Evolutionary conservation across 2,888 invertebrate species (phyloP).

Genomic region (Caenorhabditis becei): DNA sequence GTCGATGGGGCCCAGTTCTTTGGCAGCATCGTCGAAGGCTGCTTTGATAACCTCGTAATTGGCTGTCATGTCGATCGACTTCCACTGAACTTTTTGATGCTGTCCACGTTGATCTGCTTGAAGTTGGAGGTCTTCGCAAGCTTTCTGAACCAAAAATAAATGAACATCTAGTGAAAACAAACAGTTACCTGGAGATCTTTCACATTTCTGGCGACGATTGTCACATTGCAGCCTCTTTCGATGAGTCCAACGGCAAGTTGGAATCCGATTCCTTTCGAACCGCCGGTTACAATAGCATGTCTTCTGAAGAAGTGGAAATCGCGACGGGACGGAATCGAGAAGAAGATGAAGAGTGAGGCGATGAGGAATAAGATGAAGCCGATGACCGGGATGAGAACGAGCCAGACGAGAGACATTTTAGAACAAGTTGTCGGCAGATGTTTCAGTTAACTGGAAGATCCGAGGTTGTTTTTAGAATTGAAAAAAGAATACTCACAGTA

Average conservation of each 20-base stretch:
- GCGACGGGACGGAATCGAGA: slow-evolving; percentile 71
- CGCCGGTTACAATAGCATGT: slow-evolving; percentile 79
- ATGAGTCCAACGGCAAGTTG: slow-evolving; percentile 76
- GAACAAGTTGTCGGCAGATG: slow-evolving; percentile 44
- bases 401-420: slow-evolving; percentile 59
- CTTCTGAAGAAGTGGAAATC: slow-evolving; percentile 68
- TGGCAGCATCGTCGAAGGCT: slow-evolving; percentile 86
- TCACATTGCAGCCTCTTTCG: slow-evolving; percentile 90
- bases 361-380: slow-evolving; percentile 57
- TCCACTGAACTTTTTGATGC: slow-evolving; percentile 74
- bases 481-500: slow-evolving; percentile 51
- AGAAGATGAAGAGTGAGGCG: slow-evolving; percentile 62
- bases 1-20: slow-evolving; percentile 88
- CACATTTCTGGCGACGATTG: slow-evolving; percentile 90
- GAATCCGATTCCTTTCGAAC: slow-evolving; percentile 81
- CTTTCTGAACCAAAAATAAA: slow-evolving; percentile 70
- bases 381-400: slow-evolving; percentile 63
- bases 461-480: background rate
- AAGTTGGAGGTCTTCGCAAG: slow-evolving; percentile 68
- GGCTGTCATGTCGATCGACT: slow-evolving; percentile 75
- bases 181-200: slow-evolving; percentile 83
- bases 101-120: slow-evolving; percentile 68
- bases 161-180: background rate
- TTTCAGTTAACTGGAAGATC: slow-evolving; percentile 65
- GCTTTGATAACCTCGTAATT: slow-evolving; percentile 72